These are phyloP conservation scores for Ivindomyrus marchei DNA, from an alignment of 2,113 vertebrate species.

Conservation along the genomic window DNA sequence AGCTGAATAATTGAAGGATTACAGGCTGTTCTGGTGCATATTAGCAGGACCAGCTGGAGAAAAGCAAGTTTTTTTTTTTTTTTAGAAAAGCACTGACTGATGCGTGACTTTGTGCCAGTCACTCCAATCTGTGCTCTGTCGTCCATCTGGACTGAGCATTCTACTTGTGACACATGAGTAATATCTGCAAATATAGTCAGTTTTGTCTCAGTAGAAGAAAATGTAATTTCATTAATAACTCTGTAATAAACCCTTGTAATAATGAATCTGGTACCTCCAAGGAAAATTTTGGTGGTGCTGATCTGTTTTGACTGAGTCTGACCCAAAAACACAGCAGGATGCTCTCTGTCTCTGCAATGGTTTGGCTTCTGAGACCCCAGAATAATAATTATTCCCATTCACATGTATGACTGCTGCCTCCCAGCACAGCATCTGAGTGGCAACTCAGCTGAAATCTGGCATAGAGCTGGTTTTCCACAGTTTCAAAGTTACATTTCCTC, in stretches of 20 bases:
- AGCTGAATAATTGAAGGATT: background rate
- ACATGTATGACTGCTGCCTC: background rate
- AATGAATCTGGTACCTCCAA: background rate
- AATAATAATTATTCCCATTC: background rate
- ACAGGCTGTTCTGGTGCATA: background rate
- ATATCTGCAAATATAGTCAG: background rate
- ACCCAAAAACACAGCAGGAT: background rate
- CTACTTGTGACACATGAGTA: background rate
- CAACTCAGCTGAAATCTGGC: background rate
- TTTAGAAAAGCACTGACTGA: background rate
- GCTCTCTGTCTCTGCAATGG: background rate
- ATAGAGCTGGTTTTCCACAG: background rate
- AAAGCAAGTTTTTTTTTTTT: background rate
- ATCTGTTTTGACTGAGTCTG: background rate
- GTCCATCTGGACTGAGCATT: background rate
- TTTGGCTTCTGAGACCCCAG: background rate
- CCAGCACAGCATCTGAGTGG: background rate
- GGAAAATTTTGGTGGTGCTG: background rate
- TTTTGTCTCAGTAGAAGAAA: background rate
- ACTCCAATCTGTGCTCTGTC: background rate
- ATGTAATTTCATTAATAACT: background rate
- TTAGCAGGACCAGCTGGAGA: background rate
- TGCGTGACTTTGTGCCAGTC: background rate
- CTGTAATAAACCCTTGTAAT: background rate
- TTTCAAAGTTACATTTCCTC: background rate